These are phyloP conservation scores for Athalia cordata DNA, from an alignment of 2,888 invertebrate species.

Conservation along the genomic window DNA sequence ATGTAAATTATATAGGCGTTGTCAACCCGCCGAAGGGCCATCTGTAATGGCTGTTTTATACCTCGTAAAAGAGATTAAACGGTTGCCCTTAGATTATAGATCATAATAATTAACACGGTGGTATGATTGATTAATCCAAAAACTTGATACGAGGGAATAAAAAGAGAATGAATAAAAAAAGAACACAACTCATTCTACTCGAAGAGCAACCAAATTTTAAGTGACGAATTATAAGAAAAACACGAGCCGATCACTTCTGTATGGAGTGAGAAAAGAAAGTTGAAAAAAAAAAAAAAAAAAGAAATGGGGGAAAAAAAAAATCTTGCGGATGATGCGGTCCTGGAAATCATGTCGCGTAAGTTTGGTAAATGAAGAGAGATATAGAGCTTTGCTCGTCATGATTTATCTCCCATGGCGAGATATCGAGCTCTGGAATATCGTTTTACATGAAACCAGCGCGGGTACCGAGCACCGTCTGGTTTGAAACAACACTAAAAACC, in stretches of 20 bases:
- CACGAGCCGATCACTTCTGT: too few relatives aligned
- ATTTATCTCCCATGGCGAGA: constrained; percentile 37
- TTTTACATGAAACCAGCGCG: constrained; percentile 37
- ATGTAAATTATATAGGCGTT: constrained; percentile 67
- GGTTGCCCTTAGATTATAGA: constrained; percentile 53
- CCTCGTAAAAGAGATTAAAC: constrained; percentile 66
- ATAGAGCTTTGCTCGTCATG: constrained; percentile 12
- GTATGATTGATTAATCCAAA: neutral
- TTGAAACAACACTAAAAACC: constrained; percentile 29
- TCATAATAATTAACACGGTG: constrained; percentile 13
- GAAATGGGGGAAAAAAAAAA: neutral
- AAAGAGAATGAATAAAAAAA: too few relatives aligned
- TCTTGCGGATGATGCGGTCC: neutral
- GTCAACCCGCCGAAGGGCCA: constrained; percentile 67
- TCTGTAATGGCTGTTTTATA: constrained; percentile 72
- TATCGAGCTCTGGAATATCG: constrained; percentile 41
- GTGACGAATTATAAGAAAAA: too few relatives aligned
- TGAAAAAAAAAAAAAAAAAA: too few relatives aligned
- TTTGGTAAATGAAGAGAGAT: neutral
- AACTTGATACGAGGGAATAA: too few relatives aligned
- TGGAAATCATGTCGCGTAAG: constrained; percentile 5
- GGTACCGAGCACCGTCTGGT: constrained; percentile 37
- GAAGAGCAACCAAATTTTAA: too few relatives aligned
- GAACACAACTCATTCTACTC: too few relatives aligned
- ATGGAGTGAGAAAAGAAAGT: too few relatives aligned